Conservation (phyloP, 2,888 invertebrate genomes). For the Strigamia maritima region DNA sequence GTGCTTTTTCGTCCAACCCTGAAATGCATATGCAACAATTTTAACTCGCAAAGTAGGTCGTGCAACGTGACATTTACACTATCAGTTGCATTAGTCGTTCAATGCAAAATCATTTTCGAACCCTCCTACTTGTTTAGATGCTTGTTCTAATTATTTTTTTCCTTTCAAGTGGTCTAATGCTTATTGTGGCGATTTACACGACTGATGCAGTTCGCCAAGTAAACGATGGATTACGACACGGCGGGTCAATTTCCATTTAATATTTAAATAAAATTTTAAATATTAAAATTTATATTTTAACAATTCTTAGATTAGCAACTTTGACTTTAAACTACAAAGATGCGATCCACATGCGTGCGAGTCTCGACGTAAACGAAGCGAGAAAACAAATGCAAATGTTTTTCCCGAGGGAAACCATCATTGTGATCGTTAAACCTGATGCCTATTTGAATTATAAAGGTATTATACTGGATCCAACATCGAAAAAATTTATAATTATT, state of each 20-base stretch:
- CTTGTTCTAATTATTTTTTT: neutral
- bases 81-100: no score
- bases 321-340: neutral
- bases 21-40: no score
- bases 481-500: neutral
- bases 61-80: no score
- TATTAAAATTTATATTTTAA: neutral
- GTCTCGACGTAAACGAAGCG: neutral
- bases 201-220: neutral
- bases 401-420: neutral
- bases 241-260: no score
- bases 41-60: no score
- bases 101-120: no score
- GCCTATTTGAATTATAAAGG: neutral
- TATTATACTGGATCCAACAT: neutral
- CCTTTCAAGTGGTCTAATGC: neutral
- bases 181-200: neutral
- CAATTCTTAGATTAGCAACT: neutral
- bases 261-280: neutral
- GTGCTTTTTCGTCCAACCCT: no score
- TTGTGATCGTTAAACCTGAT: constrained; percentile 14
- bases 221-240: neutral
- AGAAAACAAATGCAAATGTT: constrained; percentile 1
- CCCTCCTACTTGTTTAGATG: no score
- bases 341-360: neutral